phyloP scores from a whole-genome alignment of 1,140 invertebrate species.

The Pseudoatta argentina region DNA sequence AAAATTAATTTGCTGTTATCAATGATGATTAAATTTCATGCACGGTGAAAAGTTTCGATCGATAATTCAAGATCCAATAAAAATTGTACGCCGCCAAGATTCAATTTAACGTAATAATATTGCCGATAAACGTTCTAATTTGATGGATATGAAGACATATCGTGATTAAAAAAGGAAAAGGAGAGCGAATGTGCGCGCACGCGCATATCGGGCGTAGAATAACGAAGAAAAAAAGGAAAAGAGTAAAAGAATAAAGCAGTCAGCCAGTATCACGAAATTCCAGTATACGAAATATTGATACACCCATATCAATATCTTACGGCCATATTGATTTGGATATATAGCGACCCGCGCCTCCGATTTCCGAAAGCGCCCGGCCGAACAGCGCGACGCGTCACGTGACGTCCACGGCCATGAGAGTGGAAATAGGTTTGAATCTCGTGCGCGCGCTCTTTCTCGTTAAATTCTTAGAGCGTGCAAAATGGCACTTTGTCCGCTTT shows the following conservation, averaged over 20 bases:
- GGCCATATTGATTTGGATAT: conserved; percentile 86
- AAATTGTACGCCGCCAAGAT: neutral
- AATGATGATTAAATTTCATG: neutral
- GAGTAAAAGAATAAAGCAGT: conserved; percentile 84
- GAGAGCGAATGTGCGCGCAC: conserved; percentile 57
- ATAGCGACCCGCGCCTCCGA: conserved; percentile 83
- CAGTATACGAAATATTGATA: conserved; percentile 84
- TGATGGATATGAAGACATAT: neutral
- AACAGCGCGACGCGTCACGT: conserved; percentile 15
- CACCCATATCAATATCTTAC: conserved; percentile 86
- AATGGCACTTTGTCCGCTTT: neutral
- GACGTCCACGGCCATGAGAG: conserved; percentile 1
- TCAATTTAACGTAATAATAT: neutral
- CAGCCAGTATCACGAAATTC: conserved; percentile 86
- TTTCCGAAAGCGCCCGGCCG: conserved; percentile 78
- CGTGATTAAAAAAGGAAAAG: neutral
- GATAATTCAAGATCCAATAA: neutral
- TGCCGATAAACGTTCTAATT: neutral
- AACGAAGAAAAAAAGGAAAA: conserved; percentile 69
- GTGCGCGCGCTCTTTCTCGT: neutral
- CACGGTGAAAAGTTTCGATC: neutral
- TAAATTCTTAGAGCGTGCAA: neutral
- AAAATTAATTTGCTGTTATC: neutral
- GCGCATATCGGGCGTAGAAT: conserved; percentile 78
- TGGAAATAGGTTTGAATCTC: neutral